Base-by-base conservation (phyloP, 1,140 invertebrate species). In the Hydropsyche tenuis region DNA sequence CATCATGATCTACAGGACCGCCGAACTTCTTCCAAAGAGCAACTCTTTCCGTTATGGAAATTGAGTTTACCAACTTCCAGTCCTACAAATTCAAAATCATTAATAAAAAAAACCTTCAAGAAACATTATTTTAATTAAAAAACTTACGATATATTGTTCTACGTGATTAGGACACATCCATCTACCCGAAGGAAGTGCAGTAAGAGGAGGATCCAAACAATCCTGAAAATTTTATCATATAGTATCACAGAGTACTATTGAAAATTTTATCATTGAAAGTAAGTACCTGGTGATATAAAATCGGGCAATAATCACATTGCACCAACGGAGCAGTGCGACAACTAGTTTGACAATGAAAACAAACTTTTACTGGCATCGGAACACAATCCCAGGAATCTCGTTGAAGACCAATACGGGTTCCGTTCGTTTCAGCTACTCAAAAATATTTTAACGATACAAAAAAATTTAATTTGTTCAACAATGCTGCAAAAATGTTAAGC, bases 121-220 rank as follows among this genome's bases (percentile, higher is more conserved):
- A 12, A 22, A 18, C 22, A 22, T 60, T 60, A 18, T 14, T 48
- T 48, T 3, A 48, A 6, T n/a, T 4, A 48, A 14, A 23, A 76
- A 75, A 88, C 87, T 87, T 85, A 92, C 92, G 75, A 96, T 87
- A 78, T 91, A 90, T 80, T 96, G 93, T 85, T 98, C 94, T 1
- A 94, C 90, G 85, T 99, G 97, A 84, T 96, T 95, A 0, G 96
- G 96, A 85, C 97, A 99, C 95, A 98, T 98, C 96, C 96, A 99
- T 22, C 91, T 85, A 0, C 93, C 94, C 20, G 91, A 90, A 0
- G 96, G 96, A 73, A 95, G 86, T 5, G 91, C 89, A 0, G 95
- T 94, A 18, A 98, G 83, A 0, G 96, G 96, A 16, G 96, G 96
- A 83, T 97, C 92, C 25, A 98, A 82, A 81, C 97, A 99, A 81